Conservation (phyloP, 2,797 vertebrate species). For the Cossypha niveicapilla region DNA sequence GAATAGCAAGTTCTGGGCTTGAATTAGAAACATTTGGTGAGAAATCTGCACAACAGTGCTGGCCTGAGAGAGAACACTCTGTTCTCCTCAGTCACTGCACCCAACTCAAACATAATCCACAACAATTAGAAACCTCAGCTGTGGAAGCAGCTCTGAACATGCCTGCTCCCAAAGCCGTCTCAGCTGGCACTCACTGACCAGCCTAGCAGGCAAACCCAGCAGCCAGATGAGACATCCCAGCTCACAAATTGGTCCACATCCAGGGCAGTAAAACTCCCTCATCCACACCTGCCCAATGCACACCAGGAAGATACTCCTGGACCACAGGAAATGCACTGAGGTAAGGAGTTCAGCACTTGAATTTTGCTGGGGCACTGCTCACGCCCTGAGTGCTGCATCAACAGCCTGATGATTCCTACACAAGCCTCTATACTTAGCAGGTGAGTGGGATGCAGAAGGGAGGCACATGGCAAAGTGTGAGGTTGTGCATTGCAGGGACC, state of each 20-base stretch:
- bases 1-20: constrained; percentile 18
- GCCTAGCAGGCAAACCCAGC: neutral
- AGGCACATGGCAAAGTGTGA: neutral
- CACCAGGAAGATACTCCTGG: neutral
- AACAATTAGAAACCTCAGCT: neutral
- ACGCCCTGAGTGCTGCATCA: rapidly evolving
- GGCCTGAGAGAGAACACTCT: constrained; percentile 1
- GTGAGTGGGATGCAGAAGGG: neutral
- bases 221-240: neutral
- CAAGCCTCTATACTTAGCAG: neutral
- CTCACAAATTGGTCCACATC: neutral
- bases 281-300: neutral
- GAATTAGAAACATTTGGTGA: constrained; percentile 38
- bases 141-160: neutral
- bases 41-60: constrained; percentile 1
- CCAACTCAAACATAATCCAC: neutral
- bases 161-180: neutral
- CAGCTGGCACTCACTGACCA: neutral
- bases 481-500: neutral
- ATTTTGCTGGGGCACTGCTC: neutral
- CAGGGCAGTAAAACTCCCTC: neutral
- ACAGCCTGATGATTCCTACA: neutral
- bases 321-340: neutral
- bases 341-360: neutral
- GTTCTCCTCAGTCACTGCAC: neutral